Evolutionary conservation across 2,113 vertebrate genomes (phyloP).

Genomic region (Astur gentilis): DNA sequence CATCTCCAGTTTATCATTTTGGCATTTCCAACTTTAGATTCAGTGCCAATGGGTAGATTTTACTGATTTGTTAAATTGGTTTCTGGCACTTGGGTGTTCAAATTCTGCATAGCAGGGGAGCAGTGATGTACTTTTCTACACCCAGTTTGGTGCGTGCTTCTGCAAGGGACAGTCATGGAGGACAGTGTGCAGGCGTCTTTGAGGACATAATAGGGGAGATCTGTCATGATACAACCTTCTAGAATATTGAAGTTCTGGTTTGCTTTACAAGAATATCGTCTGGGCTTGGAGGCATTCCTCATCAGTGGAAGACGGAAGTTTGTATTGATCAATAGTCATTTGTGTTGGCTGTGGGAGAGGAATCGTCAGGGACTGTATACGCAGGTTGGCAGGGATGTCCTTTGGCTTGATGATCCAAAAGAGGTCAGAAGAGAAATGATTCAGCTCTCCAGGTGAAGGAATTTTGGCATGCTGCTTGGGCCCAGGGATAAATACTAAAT

Average conservation of each 20-base stretch:
- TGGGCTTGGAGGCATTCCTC: not conserved
- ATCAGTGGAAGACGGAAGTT: not conserved
- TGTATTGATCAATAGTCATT: not conserved
- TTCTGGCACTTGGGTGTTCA: not conserved
- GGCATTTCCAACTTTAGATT: not conserved
- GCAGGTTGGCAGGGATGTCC: not conserved
- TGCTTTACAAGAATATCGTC: not conserved
- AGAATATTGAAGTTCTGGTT: not conserved
- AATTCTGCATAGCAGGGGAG: accelerated
- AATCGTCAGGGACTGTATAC: not conserved
- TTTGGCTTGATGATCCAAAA: not conserved
- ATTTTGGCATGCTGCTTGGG: not conserved
- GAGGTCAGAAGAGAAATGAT: slow-evolving; percentile 20
- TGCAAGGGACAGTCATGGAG: not conserved
- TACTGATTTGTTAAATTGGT: not conserved
- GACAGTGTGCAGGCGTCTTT: not conserved
- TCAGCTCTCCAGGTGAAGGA: not conserved
- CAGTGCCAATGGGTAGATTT: not conserved
- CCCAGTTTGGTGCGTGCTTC: not conserved
- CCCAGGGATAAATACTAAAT: not conserved
- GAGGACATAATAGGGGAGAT: not conserved
- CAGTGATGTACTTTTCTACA: not conserved
- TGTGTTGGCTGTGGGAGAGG: not conserved
- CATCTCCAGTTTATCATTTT: not conserved
- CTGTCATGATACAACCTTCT: not conserved